Percentiles rank a stretch among this genome's conserved stretches.
These are phyloP conservation scores for Cladopsammia gracilis DNA, from an alignment of 64 coral and sea anemone species.

Conservation along the genomic window DNA sequence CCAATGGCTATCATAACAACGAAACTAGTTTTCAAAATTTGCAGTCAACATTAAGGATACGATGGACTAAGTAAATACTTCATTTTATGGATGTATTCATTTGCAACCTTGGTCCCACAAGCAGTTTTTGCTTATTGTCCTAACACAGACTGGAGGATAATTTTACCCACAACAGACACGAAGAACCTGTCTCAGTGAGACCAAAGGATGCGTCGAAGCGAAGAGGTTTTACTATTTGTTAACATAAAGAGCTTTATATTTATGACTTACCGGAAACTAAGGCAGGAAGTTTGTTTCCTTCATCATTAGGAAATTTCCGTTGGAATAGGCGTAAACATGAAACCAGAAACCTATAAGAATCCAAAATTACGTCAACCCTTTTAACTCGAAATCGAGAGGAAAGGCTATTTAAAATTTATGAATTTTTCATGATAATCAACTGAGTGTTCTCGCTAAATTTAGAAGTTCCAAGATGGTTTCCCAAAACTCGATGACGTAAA, in stretches of 20 bases:
- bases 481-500: background rate
- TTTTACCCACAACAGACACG: background rate
- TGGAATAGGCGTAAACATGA: background rate
- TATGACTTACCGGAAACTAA: slow-evolving; percentile 2
- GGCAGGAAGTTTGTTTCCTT: background rate
- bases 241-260: background rate
- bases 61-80: too few species aligned
- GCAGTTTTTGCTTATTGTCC: background rate
- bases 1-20: too few species aligned
- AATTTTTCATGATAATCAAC: slow-evolving; percentile 41
- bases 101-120: background rate
- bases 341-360: background rate
- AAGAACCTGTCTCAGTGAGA: background rate
- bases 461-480: background rate
- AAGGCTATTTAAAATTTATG: slow-evolving; percentile 3
- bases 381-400: slow-evolving; percentile 13
- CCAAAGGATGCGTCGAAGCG: background rate
- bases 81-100: too few species aligned
- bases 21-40: background rate
- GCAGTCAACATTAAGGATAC: background rate
- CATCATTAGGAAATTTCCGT: background rate
- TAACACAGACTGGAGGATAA: background rate
- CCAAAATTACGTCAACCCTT: slow-evolving; percentile 43
- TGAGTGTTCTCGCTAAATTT: slow-evolving; percentile 6
- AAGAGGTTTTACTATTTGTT: background rate